Evolutionary conservation across 1,140 invertebrate genomes (phyloP), one percentile per base, ranked within the genome.

Genomic region (Lineus longissimus): DNA sequence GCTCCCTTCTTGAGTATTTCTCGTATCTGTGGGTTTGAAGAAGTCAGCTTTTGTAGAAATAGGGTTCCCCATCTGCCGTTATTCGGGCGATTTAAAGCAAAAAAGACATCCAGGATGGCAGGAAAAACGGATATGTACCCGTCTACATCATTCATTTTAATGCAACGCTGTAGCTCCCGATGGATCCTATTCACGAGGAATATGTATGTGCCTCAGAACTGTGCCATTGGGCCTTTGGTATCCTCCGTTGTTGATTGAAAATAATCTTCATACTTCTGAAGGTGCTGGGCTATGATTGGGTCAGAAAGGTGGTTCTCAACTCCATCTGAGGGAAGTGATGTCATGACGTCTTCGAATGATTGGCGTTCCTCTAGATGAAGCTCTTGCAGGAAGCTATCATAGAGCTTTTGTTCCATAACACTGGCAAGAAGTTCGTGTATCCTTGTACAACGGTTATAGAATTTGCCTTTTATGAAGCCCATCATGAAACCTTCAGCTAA

Each of bases 361-460:
- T 51, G 19, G n/a, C 9, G 25, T 19, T 51, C 47, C 25, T 51
- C n/a, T 51, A 6, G 19, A 7, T 4, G 47, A 19, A 51, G 6
- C 6, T 51, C 47, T n/a, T 22, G 19, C n/a, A 51, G n/a, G 25
- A 51, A 51, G 47, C 47, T 9, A 22, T 51, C 47, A 51, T 51
- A n/a, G 6, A 36, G 15, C n/a, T 51, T 51, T n/a, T 51, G n/a
- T 27, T 51, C 47, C 47, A 51, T 7, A 51, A 51, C 47, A 51
- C n/a, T 51, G n/a, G 47, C 47, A 4, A 51, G 6, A 22, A 51
- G 47, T n/a, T 51, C 47, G n/a, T 51, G 47, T 19, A 51, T 51
- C n/a, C 47, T 36, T 15, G 43, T 25, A 29, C 59, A 61, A 19
- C 41, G 40, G 31, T 61, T 61, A 22, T 61, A 61, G 30, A 23